Conservation (phyloP, 2,797 vertebrate species). For the Pogoniulus pusillus region DNA sequence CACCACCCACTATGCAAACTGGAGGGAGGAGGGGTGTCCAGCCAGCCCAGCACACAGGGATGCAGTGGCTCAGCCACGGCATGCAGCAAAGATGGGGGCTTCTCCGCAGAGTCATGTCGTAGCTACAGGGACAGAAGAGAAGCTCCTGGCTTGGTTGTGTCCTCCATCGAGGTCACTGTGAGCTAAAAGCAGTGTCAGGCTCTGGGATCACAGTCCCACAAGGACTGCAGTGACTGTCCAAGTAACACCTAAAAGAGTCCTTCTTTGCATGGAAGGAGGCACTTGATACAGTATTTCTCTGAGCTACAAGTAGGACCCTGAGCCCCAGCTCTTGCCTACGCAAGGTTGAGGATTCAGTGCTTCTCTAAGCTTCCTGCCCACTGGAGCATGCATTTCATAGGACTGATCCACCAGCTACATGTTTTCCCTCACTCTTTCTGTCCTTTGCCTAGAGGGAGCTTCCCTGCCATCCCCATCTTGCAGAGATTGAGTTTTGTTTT, state of each 20-base stretch:
- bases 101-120: neutral
- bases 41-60: fast-evolving
- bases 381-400: neutral
- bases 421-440: neutral
- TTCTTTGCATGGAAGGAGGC: neutral
- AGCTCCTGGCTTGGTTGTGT: neutral
- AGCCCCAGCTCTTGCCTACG: neutral
- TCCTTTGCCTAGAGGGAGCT: neutral
- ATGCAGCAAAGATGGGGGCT: neutral
- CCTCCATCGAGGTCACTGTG: neutral
- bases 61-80: neutral
- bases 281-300: neutral
- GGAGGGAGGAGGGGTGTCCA: neutral
- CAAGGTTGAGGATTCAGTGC: neutral
- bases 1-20: neutral
- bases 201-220: neutral
- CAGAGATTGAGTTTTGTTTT: neutral
- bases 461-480: neutral
- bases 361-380: neutral
- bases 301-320: neutral
- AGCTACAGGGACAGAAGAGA: neutral
- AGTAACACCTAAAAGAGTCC: neutral
- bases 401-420: fast-evolving
- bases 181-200: neutral
- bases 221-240: neutral